Conservation (phyloP, 2,888 invertebrate species). For the Perizoma affinitatum region DNA sequence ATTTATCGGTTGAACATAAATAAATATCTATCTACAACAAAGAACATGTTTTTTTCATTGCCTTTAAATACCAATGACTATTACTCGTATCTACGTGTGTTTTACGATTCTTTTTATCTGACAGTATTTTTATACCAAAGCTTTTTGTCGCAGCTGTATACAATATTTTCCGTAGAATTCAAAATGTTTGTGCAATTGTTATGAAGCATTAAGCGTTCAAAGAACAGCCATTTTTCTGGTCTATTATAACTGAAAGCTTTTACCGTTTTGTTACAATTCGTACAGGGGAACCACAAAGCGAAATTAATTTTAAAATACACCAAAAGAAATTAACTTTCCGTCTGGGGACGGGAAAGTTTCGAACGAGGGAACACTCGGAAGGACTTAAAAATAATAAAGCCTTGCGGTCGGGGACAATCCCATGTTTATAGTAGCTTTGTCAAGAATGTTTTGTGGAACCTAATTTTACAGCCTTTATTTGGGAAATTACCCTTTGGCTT, state of each 20-base stretch:
- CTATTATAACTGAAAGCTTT: conserved; percentile 72
- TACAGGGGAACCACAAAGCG: conserved; percentile 77
- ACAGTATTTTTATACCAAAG: too few species aligned
- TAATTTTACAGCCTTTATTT: conserved; percentile 37
- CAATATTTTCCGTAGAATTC: conserved; percentile 15
- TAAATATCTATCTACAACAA: conserved; percentile 8
- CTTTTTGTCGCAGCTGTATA: conserved; percentile 1
- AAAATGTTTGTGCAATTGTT: conserved; percentile 45
- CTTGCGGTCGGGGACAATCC: conserved; percentile 58
- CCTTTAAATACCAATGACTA: conserved; percentile 6
- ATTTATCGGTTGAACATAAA: conserved; percentile 10
- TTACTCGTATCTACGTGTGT: conserved; percentile 1
- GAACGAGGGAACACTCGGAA: conserved; percentile 70
- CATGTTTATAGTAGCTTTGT: conserved; percentile 52
- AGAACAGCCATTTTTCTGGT: conserved; percentile 62
- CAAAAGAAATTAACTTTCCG: conserved; percentile 82
- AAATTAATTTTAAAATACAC: conserved; percentile 84
- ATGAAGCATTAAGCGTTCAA: conserved; percentile 60
- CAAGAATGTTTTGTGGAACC: conserved; percentile 38
- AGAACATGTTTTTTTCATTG: conserved; percentile 7
- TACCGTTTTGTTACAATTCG: conserved; percentile 71
- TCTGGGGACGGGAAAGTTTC: conserved; percentile 72
- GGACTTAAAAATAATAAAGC: conserved; percentile 81
- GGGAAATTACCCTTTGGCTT: conserved; percentile 27
- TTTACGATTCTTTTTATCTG: background rate